Evolutionary conservation across 2,888 invertebrate genomes (phyloP), one percentile per base, ranked within the genome.

Genomic region (Nephrotoma flavescens): DNA sequence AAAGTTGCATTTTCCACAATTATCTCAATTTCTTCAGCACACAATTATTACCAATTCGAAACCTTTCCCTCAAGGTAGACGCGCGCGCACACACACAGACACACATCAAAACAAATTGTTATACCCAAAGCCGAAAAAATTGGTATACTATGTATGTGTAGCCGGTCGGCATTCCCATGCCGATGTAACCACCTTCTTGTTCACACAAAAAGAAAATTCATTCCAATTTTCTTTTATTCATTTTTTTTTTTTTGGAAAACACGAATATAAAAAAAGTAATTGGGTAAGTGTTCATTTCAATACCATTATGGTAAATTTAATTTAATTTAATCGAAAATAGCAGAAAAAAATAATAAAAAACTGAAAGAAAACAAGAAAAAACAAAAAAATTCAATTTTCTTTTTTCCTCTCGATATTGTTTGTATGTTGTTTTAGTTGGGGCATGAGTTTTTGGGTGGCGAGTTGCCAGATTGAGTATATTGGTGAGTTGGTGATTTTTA

Each of bases 201-300:
- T 71, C 31, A 71, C 71, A 71, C 71, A 71, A 71, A 84, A 84
- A 42, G 42, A 42, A 84, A 84, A 42, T 42, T 84, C 42, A 41
- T 42, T 84, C 84, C 84, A 41, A 84, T n/a, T 84, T 84, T 84
- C 42, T 84, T 84, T 84, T 83, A 41, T 83, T 83, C 83, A 41
- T 83, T 83, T 84, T 19, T 19, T 19, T 19, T 19, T 19, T 42
- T 42, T 42, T 42, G 1, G 42, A 84, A 42, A 42, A 84, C 41
- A 84, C 84, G 42, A 41, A 84, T 41, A 42, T 15, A 84, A 84
- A 84, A 31, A 86, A 47, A 86, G 45, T 45, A 86, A 86, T 86
- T 86, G 47, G 86, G 86, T 86, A 86, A 86, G 86, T 86, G 86
- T 44, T 86, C 86, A 86, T 86, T 86, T 86, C 86, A 86, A 86